Base-by-base conservation (phyloP, 2,888 invertebrate genomes). In the Hylaea fasciaria region DNA sequence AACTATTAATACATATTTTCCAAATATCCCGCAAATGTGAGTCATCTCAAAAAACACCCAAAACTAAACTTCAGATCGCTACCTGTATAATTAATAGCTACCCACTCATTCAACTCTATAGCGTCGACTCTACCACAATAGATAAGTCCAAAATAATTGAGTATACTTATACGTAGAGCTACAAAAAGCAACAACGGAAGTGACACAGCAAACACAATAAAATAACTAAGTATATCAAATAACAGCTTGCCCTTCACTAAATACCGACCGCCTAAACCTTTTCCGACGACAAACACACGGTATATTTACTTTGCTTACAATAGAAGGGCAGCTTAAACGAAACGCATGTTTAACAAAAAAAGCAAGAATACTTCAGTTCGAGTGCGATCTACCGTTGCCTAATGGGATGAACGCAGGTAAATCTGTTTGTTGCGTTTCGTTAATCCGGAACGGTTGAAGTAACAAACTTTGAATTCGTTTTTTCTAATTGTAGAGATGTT, bases 351-450 rank as follows among this genome's bases (percentile, higher is more conserved):
- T 55, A 56, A 52, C 56, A 57, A 52, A 59, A 62, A 64, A 41
- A 9, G 9, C 32, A 10, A 22, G 22, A 22, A 46, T 41, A 59
- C 53, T 63, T 57, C 54, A 66, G 52, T 62, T 66, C 9, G 70
- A 79, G 82, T 82, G 82, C 85, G 77, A 73, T 81, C 85, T 77
- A 85, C 86, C 87, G 82, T 84, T 76, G 76, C 82, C 73, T 87
- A 85, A 88, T 82, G 73, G 83, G 86, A 87, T 88, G 76, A 68
- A 69, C 59, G 47, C 57, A 32, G 45, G 57, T 66, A 77, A 73
- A 61, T 43, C 47, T 69, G 67, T 73, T 76, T 74, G 73, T 57
- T 74, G 58, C 69, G 74, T 73, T 72, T 73, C 61, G 64, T 63
- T 83, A 81, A 86, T 85, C 83, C 77, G 72, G 63, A 66, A 69